Conservation (phyloP, 2,888 invertebrate genomes). For the Folsomia candida region DNA sequence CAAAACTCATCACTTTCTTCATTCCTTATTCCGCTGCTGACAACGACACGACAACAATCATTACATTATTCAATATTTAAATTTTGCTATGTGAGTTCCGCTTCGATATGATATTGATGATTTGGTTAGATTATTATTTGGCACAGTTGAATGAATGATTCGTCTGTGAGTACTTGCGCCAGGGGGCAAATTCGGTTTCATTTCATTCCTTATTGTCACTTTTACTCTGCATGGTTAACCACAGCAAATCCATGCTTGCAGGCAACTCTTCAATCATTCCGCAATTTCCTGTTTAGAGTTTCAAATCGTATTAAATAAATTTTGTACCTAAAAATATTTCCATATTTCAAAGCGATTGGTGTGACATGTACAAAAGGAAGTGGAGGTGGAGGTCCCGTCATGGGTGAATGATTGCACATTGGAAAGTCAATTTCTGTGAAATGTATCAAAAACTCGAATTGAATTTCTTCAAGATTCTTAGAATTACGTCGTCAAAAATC, state of each 20-base stretch:
- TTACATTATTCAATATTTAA: slow-evolving; percentile 1
- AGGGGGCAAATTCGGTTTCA: not conserved
- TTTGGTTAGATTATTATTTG: slow-evolving; percentile 5
- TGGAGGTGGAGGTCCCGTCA: not conserved
- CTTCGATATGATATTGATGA: not conserved
- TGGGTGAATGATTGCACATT: no score
- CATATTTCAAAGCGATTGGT: no score
- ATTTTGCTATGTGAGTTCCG: not conserved
- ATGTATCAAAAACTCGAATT: no score
- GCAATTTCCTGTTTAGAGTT: not conserved
- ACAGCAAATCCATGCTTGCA: not conserved
- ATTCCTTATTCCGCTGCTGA: not conserved
- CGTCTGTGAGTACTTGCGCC: not conserved
- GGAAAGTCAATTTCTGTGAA: no score
- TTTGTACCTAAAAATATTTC: not conserved
- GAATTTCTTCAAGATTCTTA: no score
- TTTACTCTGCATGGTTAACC: not conserved
- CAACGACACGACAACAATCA: not conserved
- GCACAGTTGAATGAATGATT: slow-evolving; percentile 20
- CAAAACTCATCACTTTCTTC: not conserved
- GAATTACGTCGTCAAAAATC: no score
- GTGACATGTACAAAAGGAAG: not conserved
- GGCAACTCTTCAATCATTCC: slow-evolving; percentile 13
- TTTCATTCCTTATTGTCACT: not conserved
- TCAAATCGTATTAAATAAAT: not conserved